These are phyloP conservation scores for Alitta virens DNA, from an alignment of 2,888 invertebrate genomes.

Conservation along the genomic window DNA sequence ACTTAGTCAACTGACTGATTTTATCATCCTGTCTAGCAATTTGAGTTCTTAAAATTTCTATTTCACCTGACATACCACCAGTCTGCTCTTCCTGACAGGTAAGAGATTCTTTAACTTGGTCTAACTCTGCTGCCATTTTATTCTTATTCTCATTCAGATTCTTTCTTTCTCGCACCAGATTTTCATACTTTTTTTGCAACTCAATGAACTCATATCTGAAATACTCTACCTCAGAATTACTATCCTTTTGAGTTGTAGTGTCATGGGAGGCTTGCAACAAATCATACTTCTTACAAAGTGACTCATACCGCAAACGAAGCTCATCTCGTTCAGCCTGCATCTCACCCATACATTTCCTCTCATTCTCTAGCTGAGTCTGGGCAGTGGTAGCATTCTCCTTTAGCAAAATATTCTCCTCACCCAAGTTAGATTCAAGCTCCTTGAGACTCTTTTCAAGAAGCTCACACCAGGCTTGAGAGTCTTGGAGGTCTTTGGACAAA, in stretches of 20 bases:
- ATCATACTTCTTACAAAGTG: background rate
- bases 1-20: too few relatives aligned
- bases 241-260: background rate
- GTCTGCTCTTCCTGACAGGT: background rate
- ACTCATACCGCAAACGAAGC: constrained; percentile 1
- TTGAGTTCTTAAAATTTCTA: background rate
- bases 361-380: constrained; percentile 8
- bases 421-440: constrained; percentile 9
- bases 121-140: background rate
- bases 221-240: constrained; percentile 2
- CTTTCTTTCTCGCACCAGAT: background rate
- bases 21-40: too few relatives aligned
- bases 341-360: constrained; percentile 1
- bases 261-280: background rate
- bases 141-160: constrained; percentile 1
- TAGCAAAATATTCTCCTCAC: constrained; percentile 7
- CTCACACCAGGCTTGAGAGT: constrained; percentile 17
- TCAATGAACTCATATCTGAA: constrained; percentile 1
- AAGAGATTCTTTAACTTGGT: too few relatives aligned
- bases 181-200: background rate
- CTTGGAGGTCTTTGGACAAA: constrained; percentile 5
- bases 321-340: constrained; percentile 8
- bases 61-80: background rate
- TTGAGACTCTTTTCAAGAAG: constrained; percentile 14
- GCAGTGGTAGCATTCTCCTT: constrained; percentile 5